Evolutionary conservation across 2,888 invertebrate species (phyloP), one percentile per base, ranked within the genome.

Genomic region (Lumbricus terrestris): DNA sequence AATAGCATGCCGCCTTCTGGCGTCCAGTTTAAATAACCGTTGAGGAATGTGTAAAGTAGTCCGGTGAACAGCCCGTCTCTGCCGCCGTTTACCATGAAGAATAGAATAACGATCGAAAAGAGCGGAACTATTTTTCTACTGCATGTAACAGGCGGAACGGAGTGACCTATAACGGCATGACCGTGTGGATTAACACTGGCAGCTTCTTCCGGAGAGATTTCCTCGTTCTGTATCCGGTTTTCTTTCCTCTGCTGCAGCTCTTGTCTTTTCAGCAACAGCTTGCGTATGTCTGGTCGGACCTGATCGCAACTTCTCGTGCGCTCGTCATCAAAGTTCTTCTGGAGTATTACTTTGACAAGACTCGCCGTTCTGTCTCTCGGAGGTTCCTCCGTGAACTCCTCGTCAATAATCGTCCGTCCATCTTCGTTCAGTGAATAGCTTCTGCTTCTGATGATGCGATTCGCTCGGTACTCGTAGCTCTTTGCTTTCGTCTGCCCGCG

Each of bases 51-150:
- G 42, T 37, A 90, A 35, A 90, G 88, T 29, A 90, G 88, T 69
- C 90, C 90, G 29, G 89, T 83, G 15, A 90, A 35, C 42, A 90
- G 34, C 8, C 54, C 29, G 35, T 90, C 90, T 69, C 90, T 90
- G 23, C 90, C 90, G 13, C 90, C 90, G 82, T 89, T 90, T 6
- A 89, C 38, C 2, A 54, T 38, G 23, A 90, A 88, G 69, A 89
- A 88, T 13, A 90, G 38, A 20, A 90, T 23, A 11, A 90, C 88
- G 37, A 89, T 40, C 6, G 69, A 5, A 8, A 89, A 5, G 16
- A 90, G 83, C 15, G 37, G 37, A n/a, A 38, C 1, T n/a, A 90
- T 83, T 11, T 38, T 82, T 13, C 38, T 37, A 82, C 38, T 90
- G 40, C 82, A 83, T 6, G 29, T 83, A 0, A 90, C 37, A 0